These are phyloP conservation scores for Madoqua kirkii DNA, from an alignment of 2,113 vertebrate genomes.

Conservation along the genomic window DNA sequence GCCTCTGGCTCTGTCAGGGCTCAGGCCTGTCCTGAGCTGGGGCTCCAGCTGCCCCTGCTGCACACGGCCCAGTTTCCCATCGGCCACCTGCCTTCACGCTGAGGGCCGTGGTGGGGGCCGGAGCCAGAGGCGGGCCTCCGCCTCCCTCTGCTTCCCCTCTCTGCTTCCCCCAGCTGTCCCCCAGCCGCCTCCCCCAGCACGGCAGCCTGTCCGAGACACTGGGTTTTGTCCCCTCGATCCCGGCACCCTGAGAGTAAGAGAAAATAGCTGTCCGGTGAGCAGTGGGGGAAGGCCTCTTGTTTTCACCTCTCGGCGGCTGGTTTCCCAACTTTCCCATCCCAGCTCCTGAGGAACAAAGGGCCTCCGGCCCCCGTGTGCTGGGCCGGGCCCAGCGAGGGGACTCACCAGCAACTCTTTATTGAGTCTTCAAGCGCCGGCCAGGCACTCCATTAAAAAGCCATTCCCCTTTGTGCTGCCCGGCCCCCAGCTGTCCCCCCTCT, in stretches of 20 bases:
- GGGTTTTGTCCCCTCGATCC: slow-evolving; percentile 65
- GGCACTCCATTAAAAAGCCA: slow-evolving; percentile 89
- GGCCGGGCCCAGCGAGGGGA: slow-evolving; percentile 78
- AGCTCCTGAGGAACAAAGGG: slow-evolving; percentile 77
- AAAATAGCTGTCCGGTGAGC: slow-evolving; percentile 57
- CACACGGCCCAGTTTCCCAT: slow-evolving; percentile 18
- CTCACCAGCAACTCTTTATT: slow-evolving; percentile 82
- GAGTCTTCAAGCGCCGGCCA: slow-evolving; percentile 84
- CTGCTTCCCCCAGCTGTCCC: slow-evolving; percentile 48
- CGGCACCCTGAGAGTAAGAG: slow-evolving; percentile 64
- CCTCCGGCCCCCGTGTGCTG: slow-evolving; percentile 68
- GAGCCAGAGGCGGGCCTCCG: background rate
- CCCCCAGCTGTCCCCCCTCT: slow-evolving; percentile 87
- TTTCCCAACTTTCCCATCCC: slow-evolving; percentile 76
- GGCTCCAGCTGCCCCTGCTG: background rate
- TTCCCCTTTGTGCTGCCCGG: slow-evolving; percentile 83
- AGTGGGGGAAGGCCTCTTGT: slow-evolving; percentile 55
- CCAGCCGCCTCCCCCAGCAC: slow-evolving; percentile 33
- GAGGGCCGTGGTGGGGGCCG: background rate
- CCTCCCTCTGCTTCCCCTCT: background rate
- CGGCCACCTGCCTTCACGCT: slow-evolving; percentile 43
- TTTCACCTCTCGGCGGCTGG: slow-evolving; percentile 57
- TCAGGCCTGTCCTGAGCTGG: background rate
- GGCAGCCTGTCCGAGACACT: slow-evolving; percentile 58
- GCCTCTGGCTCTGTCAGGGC: background rate